Evolutionary conservation across 2,888 invertebrate genomes (phyloP).

Genomic region (Dorcus parallelipipedus): DNA sequence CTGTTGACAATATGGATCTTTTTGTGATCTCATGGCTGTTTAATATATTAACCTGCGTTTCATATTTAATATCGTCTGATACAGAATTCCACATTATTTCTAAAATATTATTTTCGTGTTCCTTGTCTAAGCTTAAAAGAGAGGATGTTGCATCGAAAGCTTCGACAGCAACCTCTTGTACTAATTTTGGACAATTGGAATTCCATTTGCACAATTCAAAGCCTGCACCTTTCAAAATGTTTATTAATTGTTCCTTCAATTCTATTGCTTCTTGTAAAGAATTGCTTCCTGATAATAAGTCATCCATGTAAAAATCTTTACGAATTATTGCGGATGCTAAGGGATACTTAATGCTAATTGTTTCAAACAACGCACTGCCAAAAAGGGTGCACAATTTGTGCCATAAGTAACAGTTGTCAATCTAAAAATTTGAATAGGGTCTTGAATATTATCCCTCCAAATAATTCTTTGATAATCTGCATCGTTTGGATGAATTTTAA

Average conservation of each 20-base stretch:
- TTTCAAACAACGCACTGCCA: constrained; percentile 25
- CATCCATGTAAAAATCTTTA: constrained; percentile 21
- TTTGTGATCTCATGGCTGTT: no score
- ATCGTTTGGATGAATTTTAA: constrained; percentile 17
- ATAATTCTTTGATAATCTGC: constrained; percentile 24
- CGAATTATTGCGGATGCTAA: constrained; percentile 10
- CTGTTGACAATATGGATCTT: no score
- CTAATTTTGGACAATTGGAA: no score
- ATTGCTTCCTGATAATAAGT: constrained; percentile 15
- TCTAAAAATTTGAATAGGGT: constrained; percentile 16
- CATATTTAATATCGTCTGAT: no score
- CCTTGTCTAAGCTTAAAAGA: no score
- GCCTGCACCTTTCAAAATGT: constrained; percentile 8
- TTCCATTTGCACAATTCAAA: neutral
- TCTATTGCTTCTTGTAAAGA: neutral
- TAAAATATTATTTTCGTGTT: no score
- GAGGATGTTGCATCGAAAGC: no score
- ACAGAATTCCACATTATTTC: no score
- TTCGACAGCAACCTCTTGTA: no score
- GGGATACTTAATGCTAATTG: constrained; percentile 23
- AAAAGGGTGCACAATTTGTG: constrained; percentile 23
- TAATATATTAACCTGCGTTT: no score
- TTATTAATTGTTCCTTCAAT: constrained; percentile 4
- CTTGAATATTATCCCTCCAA: constrained; percentile 15
- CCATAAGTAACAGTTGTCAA: constrained; percentile 27